These are phyloP conservation scores for Etheostoma perlongum DNA, from an alignment of 2,797 vertebrate genomes.

Conservation along the genomic window DNA sequence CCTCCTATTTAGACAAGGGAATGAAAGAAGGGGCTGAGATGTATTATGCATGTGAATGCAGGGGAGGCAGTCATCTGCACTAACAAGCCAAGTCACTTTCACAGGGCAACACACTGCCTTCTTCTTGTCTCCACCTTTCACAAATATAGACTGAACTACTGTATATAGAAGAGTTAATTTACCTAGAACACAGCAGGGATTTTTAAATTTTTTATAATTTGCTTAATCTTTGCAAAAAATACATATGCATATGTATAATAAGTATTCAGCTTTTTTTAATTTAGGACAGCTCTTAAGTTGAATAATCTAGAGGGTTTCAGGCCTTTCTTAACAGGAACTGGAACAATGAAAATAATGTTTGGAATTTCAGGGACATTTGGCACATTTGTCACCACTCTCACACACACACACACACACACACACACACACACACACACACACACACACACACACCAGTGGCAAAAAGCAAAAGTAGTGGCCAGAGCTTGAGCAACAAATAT, in stretches of 20 bases:
- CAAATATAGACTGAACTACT: slow-evolving; percentile 45
- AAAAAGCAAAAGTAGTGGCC: not conserved
- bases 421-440: not conserved
- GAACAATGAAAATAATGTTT: not conserved
- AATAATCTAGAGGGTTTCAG: not conserved
- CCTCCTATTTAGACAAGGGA: slow-evolving; percentile 76
- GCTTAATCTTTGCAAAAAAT: not conserved
- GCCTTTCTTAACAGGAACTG: not conserved
- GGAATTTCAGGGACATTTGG: not conserved
- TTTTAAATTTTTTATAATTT: not conserved
- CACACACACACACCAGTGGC: not conserved
- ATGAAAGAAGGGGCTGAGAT: slow-evolving; percentile 69
- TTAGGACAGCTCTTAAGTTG: not conserved
- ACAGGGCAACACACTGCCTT: slow-evolving; percentile 12
- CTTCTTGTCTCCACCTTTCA: slow-evolving; percentile 30
- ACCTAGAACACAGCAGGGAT: not conserved
- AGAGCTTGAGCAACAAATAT: no score
- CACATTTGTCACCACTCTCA: not conserved
- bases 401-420: not conserved
- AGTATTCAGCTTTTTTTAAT: no score
- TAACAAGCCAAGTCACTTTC: slow-evolving; percentile 70
- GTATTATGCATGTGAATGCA: slow-evolving; percentile 77
- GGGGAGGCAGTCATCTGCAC: slow-evolving; percentile 54
- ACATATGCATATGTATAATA: no score
- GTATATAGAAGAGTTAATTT: slow-evolving; percentile 15